phyloP scores from a whole-genome alignment of 2,113 vertebrate genomes.

The Enhydra lutris region DNA sequence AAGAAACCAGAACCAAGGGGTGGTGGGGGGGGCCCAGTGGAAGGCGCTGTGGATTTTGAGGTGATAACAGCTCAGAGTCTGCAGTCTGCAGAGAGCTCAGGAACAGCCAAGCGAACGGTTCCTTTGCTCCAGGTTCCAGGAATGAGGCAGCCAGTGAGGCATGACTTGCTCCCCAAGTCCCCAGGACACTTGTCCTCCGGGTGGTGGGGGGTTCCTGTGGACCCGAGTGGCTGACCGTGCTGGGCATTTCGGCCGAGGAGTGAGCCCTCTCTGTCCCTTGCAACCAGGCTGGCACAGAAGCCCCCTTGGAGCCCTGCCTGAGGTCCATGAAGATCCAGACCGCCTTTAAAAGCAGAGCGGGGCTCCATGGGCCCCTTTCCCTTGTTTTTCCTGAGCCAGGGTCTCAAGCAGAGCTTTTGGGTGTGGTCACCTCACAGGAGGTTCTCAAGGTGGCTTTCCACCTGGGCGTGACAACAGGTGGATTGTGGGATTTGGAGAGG shows the following conservation, averaged over 20 bases:
- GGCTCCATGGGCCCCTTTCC: not conserved
- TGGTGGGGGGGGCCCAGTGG: too few species aligned
- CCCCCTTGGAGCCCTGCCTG: not conserved
- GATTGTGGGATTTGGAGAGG: not conserved
- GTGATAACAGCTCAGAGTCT: not conserved
- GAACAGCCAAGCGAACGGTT: not conserved
- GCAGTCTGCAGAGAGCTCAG: not conserved
- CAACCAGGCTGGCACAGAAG: not conserved
- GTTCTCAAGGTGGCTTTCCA: not conserved
- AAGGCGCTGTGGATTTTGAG: not conserved
- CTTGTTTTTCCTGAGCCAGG: fast-evolving
- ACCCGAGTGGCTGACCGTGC: not conserved
- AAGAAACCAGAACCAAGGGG: not conserved
- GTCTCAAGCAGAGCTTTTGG: not conserved
- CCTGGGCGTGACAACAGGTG: not conserved
- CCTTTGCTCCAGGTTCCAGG: not conserved
- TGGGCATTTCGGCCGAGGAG: not conserved
- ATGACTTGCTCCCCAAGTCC: not conserved
- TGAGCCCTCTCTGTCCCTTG: not conserved
- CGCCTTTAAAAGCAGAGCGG: not conserved
- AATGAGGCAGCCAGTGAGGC: not conserved
- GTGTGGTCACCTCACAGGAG: not conserved
- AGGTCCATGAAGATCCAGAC: too few species aligned
- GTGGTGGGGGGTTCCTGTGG: not conserved
- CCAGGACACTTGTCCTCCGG: not conserved